Base-by-base conservation (phyloP, 2,888 invertebrate species). In the Mythimna loreyi region DNA sequence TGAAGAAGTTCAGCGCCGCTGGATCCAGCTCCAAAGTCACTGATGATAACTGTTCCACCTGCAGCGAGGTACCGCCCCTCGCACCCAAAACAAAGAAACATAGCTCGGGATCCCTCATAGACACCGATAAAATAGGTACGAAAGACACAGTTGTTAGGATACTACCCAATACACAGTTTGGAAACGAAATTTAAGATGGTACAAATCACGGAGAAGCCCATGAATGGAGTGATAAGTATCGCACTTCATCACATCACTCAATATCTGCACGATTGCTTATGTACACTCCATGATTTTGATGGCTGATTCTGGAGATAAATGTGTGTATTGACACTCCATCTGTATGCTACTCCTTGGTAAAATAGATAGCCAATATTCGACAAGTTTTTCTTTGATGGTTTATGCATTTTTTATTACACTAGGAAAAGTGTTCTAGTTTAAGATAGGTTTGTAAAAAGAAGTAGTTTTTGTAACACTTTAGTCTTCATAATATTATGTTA, bases 81-180 rank as follows among this genome's bases (percentile, higher is more conserved):
- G 93, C 89, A 2, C 95, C 95, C 4, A 93, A 94, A 75, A 87
- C 91, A 2, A 95, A 96, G 71, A 96, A 96, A 85, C 93, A 92
- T 58, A 96, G 96, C 75, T 93, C 95, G 2, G 94, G 93, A 13
- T 96, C 96, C 0, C 92, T 96, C 13, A 92, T 95, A 56, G 96
- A 96, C 50, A 87, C 91, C 0, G 95, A 95, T 25, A 93, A 91
- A 85, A 72, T 91, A 47, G 91, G 93, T 45, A 92, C 93, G n/a
- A 92, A 86, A 73, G 96, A 96, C 21, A 96, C 96, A 0, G 89
- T 96, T 11, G 92, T 96, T 59, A 91, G 96, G 82, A 94, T 96
- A 92, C 93, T 96, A 91, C 94, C 93, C 1, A 93, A 93, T 80
- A 87, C 91, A 33, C 92, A 93, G 63, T 92, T 86, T 61, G 94